Conservation (phyloP, 2,888 invertebrate species). For the Philopedon plagiatum region DNA sequence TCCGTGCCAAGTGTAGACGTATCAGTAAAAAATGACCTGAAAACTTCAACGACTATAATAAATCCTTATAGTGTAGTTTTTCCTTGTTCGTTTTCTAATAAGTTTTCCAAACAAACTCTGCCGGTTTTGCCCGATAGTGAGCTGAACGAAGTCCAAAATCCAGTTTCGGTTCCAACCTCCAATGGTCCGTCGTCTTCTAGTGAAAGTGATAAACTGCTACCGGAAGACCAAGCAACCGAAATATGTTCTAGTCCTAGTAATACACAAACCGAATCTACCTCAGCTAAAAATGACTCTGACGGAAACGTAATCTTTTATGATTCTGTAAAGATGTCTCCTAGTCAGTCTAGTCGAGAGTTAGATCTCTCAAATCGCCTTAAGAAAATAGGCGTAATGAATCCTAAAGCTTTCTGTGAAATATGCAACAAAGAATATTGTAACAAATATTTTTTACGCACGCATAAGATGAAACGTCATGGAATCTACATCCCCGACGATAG, state of each 20-base stretch:
- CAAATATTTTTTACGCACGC: conserved; percentile 92
- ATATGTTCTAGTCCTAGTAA: conserved; percentile 65
- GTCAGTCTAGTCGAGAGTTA: conserved; percentile 73
- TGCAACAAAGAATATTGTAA: conserved; percentile 95
- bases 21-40: conserved; percentile 61
- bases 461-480: conserved; percentile 95
- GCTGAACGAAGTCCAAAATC: conserved; percentile 54
- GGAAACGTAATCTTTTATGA: conserved; percentile 60
- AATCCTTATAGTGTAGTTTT: conserved; percentile 78
- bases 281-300: conserved; percentile 65
- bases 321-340: conserved; percentile 64
- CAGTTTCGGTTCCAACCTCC: conserved; percentile 55
- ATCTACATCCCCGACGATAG: conserved; percentile 78
- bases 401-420: conserved; percentile 93
- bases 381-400: conserved; percentile 85
- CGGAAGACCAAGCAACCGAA: conserved; percentile 61
- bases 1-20: conserved; percentile 64
- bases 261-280: conserved; percentile 65
- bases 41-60: conserved; percentile 57
- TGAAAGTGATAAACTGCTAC: conserved; percentile 61
- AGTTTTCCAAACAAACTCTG: conserved; percentile 70
- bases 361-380: conserved; percentile 83
- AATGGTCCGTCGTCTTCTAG: conserved; percentile 60
- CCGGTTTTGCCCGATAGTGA: conserved; percentile 59
- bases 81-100: conserved; percentile 81